A percentile compares a stretch with the other conserved stretches of the same genome.
These are phyloP conservation scores for Tetramorium bicarinatum DNA, from an alignment of 2,888 invertebrate species.

Conservation along the genomic window DNA sequence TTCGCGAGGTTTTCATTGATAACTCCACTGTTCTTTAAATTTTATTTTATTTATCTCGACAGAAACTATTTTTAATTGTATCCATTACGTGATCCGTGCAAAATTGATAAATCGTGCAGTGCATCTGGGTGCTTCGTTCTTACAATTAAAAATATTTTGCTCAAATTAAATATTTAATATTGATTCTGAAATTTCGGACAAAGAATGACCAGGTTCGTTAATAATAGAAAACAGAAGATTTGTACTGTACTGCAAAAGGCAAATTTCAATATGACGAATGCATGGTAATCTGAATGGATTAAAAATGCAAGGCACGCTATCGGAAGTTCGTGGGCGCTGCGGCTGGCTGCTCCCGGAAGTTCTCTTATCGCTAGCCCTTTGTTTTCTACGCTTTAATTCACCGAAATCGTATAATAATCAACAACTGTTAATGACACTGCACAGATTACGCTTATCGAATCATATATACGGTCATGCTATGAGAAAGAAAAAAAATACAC, in stretches of 20 bases:
- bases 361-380: constrained; percentile 74
- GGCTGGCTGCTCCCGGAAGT: constrained; percentile 71
- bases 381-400: constrained; percentile 70
- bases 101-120: neutral
- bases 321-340: constrained; percentile 72
- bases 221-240: neutral
- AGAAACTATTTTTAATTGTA: constrained; percentile 10
- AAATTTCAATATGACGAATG: constrained; percentile 1
- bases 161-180: constrained; percentile 15
- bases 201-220: neutral
- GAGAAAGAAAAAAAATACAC: constrained; percentile 16
- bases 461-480: constrained; percentile 37
- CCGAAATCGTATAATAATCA: constrained; percentile 70
- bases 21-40: neutral
- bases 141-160: neutral
- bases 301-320: constrained; percentile 67
- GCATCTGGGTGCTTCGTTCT: neutral
- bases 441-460: constrained; percentile 59
- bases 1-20: neutral
- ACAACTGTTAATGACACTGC: constrained; percentile 59
- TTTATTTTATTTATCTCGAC: neutral
- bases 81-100: neutral
- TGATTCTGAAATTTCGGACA: neutral
- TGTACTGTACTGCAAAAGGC: neutral
- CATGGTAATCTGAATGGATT: constrained; percentile 53